Conservation (phyloP, 2,113 vertebrate genomes). For the Eidolon helvum region DNA sequence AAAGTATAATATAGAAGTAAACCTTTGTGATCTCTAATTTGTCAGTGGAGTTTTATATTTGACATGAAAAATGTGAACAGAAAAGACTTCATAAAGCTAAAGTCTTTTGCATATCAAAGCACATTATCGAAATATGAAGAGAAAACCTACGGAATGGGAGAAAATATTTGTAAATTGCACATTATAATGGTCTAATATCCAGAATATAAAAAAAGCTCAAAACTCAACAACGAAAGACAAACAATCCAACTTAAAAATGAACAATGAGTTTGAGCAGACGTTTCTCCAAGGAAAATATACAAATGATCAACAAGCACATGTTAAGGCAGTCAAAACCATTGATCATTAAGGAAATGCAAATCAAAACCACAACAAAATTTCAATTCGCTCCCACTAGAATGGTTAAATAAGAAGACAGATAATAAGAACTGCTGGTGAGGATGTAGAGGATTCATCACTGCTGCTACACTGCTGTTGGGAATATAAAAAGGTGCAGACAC, state of each 20-base stretch:
- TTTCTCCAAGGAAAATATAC: background rate
- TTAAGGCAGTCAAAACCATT: background rate
- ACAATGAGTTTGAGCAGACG: background rate
- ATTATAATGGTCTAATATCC: background rate
- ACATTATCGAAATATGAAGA: background rate
- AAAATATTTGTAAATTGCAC: background rate
- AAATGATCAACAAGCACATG: background rate
- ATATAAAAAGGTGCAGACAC: background rate
- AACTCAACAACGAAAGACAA: background rate
- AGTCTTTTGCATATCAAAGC: background rate
- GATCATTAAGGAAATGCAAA: background rate
- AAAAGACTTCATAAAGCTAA: background rate
- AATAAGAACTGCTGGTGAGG: background rate
- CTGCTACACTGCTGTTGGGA: background rate
- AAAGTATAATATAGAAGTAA: background rate
- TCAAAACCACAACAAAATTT: background rate
- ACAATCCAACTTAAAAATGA: background rate
- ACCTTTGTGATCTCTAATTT: background rate
- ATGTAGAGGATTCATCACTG: background rate
- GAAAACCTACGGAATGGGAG: background rate
- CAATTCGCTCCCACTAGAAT: background rate
- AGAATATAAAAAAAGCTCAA: background rate
- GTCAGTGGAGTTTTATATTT: background rate
- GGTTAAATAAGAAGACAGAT: background rate
- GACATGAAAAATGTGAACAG: background rate